These are phyloP conservation scores for Menidia menidia DNA, from an alignment of 2,797 vertebrate species.

Conservation along the genomic window DNA sequence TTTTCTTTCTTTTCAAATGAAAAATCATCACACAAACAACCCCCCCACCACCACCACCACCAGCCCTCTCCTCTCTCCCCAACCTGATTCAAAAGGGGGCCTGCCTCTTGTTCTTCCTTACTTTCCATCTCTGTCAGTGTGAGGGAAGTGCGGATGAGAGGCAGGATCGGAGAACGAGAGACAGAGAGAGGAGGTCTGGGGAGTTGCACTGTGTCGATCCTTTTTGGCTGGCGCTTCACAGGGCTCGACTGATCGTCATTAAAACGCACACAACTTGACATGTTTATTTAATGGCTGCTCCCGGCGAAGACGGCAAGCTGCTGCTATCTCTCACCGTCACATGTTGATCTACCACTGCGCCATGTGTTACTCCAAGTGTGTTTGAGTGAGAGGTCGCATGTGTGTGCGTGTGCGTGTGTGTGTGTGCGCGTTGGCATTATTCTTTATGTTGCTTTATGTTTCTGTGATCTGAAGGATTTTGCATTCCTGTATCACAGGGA, in stretches of 20 bases:
- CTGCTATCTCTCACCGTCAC: constrained; percentile 80
- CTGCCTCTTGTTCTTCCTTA: constrained; percentile 74
- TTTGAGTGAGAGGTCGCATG: constrained; percentile 6
- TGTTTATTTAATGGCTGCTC: constrained; percentile 86
- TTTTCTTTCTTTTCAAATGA: constrained; percentile 79
- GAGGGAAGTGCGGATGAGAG: constrained; percentile 73
- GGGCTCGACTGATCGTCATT: constrained; percentile 82
- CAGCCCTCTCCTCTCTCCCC: constrained; percentile 32
- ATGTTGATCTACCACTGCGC: constrained; percentile 79
- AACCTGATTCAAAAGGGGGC: constrained; percentile 74
- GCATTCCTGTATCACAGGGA: constrained; percentile 7
- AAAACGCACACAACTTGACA: constrained; percentile 83
- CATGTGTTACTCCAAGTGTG: constrained; percentile 62
- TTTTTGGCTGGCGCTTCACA: constrained; percentile 81
- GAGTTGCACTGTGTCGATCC: constrained; percentile 80
- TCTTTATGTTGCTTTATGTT: constrained; percentile 58
- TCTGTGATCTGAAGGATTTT: constrained; percentile 20
- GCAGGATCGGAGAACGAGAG: constrained; percentile 49
- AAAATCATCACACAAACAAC: constrained; percentile 78
- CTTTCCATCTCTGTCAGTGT: constrained; percentile 78
- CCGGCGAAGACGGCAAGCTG: constrained; percentile 81
- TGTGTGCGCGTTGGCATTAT: constrained; percentile 48
- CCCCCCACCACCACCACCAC: constrained; percentile 24
- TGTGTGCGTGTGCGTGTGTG: constrained; percentile 13
- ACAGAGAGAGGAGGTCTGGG: constrained; percentile 72